phyloP scores from a whole-genome alignment of 2,888 invertebrate genomes.

The Synanthedon andrenaeformis region DNA sequence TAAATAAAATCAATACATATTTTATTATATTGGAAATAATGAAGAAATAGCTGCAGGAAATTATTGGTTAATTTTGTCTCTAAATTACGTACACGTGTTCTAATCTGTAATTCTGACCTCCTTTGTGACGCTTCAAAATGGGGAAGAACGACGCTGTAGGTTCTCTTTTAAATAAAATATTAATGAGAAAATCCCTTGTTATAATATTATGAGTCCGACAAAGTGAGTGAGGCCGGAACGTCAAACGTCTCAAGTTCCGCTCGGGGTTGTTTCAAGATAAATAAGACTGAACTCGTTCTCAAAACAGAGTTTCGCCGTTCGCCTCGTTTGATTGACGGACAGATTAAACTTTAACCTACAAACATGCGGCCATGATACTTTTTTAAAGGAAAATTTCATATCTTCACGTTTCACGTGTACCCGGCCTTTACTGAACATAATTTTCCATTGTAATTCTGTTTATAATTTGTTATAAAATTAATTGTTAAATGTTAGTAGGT shows the following conservation, averaged over 20 bases:
- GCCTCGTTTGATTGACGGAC: constrained; percentile 20
- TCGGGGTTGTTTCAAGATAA: constrained; percentile 21
- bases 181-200: not conserved
- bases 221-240: constrained; percentile 13
- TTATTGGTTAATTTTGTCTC: no score
- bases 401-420: not conserved
- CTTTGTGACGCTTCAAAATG: no score
- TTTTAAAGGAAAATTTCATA: not conserved
- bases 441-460: no score
- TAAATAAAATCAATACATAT: no score
- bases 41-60: no score
- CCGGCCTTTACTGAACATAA: no score
- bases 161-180: not conserved
- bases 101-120: no score
- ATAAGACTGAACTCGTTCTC: constrained; percentile 14
- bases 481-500: no score
- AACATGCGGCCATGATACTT: not conserved
- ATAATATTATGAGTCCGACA: constrained; percentile 6
- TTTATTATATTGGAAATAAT: no score
- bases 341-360: constrained; percentile 21
- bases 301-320: constrained; percentile 3
- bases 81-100: no score
- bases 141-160: no score
- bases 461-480: no score
- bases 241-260: constrained; percentile 22